A percentile compares a stretch with the other conserved stretches of the same genome.
These are phyloP conservation scores for Scaptodrosophila latifasciaeformis DNA, from an alignment of 2,888 invertebrate species.

Conservation along the genomic window DNA sequence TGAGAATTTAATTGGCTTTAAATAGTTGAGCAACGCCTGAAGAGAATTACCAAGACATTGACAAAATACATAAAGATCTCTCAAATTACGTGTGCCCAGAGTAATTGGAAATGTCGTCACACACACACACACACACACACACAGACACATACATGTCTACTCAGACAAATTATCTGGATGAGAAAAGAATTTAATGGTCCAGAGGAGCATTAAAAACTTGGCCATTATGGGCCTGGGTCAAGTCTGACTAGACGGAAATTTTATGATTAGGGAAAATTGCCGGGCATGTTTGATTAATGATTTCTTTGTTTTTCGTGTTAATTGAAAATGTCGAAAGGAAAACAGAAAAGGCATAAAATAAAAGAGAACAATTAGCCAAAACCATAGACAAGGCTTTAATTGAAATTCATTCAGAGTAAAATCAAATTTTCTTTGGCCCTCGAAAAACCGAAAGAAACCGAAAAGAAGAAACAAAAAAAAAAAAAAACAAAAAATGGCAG, in stretches of 20 bases:
- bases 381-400: background rate
- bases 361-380: conserved; percentile 27
- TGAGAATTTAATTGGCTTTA: conserved; percentile 57
- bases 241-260: too few relatives aligned
- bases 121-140: too few relatives aligned
- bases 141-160: too few relatives aligned
- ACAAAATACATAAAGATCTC: too few relatives aligned
- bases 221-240: too few relatives aligned
- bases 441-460: background rate
- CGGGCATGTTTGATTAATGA: conserved; percentile 52
- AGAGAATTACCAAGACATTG: conserved; percentile 11
- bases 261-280: conserved; percentile 35
- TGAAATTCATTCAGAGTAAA: too few relatives aligned
- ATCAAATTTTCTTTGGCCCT: background rate
- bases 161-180: too few relatives aligned
- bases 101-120: too few relatives aligned
- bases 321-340: conserved; percentile 44
- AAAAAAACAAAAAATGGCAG: background rate
- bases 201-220: background rate
- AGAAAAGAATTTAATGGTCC: background rate
- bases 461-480: background rate
- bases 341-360: conserved; percentile 18
- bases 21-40: conserved; percentile 54
- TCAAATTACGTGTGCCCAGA: too few relatives aligned
- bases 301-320: conserved; percentile 52